Evolutionary conservation across 2,888 invertebrate genomes (phyloP), one percentile per base, ranked within the genome.

Genomic region (Drepana falcataria): DNA sequence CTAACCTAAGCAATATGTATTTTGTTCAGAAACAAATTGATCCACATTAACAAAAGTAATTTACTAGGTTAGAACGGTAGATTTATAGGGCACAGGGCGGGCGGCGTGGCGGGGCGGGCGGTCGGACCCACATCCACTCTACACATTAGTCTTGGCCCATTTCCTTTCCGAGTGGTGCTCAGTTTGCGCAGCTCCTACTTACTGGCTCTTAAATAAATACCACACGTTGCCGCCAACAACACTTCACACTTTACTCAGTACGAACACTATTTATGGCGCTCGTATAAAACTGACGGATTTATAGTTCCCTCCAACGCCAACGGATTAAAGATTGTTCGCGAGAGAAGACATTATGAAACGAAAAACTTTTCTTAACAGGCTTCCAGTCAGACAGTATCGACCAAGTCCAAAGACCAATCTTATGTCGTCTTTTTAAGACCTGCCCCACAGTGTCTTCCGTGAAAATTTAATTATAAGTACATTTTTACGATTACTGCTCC

Each of bases 201-300:
- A 72, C 72, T 71, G 73, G 69, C 75, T 79, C 84, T 84, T 90
- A 87, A 90, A 90, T 90, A 90, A 90, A 90, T 90, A 90, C 76
- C 78, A 76, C 86, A 85, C 88, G 85, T 86, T 86, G 82, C 81
- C 74, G 68, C 80, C 79, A 83, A 89, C 88, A 87, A 81, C 83
- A 81, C 83, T 88, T 85, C 81, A 89, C 89, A 88, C 90, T 90
- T 80, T 84, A 79, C 81, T 75, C 68, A 66, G 69, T 62, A 63
- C 64, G 71, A 59, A 64, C 64, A 70, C 76, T 75, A 83, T 86
- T 85, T 87, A 88, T 87, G 67, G 79, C 72, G 66, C 68, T 68
- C 73, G 68, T 78, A 81, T 84, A 84, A 85, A 85, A 83, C 81
- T 73, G 68, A 59, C 69, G 65, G 73, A 81, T 83, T 86, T 85